Conservation (phyloP, 2,797 vertebrate genomes). For the Cephalopachus bancanus region DNA sequence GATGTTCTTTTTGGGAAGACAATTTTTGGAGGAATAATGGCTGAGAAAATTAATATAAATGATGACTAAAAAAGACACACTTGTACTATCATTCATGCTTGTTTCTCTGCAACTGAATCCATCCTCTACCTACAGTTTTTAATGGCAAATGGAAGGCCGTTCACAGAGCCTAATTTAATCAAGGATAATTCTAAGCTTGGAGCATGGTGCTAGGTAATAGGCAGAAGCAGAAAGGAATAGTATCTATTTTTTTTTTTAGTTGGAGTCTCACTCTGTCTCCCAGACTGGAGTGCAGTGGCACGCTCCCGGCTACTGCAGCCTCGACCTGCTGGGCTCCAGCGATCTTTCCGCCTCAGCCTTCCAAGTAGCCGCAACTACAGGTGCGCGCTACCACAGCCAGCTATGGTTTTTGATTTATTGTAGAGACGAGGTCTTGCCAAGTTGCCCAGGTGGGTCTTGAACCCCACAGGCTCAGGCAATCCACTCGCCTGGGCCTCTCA, state of each 20-base stretch:
- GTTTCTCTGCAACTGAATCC: constrained; percentile 42
- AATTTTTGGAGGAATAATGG: constrained; percentile 33
- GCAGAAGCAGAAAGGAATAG: not conserved
- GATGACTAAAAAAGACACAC: constrained; percentile 39
- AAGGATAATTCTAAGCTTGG: not conserved
- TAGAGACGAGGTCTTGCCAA: no score
- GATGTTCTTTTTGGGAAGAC: constrained; percentile 7
- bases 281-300: no score
- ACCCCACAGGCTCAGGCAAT: no score
- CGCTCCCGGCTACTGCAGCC: no score
- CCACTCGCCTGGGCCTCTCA: no score
- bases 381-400: no score
- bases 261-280: no score
- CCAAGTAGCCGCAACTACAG: no score
- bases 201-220: not conserved
- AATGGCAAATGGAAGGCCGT: not conserved
- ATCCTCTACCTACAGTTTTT: not conserved
- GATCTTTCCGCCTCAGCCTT: no score
- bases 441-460: no score
- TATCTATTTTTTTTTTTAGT: not conserved
- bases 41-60: constrained; percentile 51
- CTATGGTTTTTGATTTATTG: no score
- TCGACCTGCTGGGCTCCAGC: no score
- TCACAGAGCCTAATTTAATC: constrained; percentile 15
- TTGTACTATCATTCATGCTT: constrained; percentile 1